Conservation (phyloP, 2,797 vertebrate species). For the Brachyalestes nurse region DNA sequence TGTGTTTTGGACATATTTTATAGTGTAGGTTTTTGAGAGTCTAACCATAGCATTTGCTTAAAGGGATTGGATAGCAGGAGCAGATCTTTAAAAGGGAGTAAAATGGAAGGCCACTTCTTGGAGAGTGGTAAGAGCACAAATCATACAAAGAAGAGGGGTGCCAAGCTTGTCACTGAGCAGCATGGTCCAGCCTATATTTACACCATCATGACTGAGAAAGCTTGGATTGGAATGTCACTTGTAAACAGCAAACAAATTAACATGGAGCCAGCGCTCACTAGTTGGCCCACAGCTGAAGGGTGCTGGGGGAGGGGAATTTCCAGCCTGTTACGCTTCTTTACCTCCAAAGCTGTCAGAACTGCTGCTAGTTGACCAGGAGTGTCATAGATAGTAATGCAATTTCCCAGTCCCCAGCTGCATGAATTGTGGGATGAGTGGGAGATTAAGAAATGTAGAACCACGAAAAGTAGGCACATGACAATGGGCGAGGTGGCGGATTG, state of each 20-base stretch:
- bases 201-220: slow-evolving; percentile 14
- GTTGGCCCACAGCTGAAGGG: slow-evolving; percentile 25
- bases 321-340: slow-evolving; percentile 11
- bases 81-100: neutral
- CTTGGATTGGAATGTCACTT: slow-evolving; percentile 30
- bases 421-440: slow-evolving; percentile 1
- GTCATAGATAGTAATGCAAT: slow-evolving; percentile 38
- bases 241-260: slow-evolving; percentile 41
- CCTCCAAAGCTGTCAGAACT: slow-evolving; percentile 33
- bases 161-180: slow-evolving; percentile 13
- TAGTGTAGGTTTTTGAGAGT: neutral
- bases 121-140: slow-evolving; percentile 21
- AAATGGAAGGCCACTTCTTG: slow-evolving; percentile 7
- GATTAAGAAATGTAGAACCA: slow-evolving; percentile 35
- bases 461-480: slow-evolving; percentile 9
- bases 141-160: slow-evolving; percentile 25
- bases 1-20: neutral
- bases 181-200: slow-evolving; percentile 39
- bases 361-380: slow-evolving; percentile 21
- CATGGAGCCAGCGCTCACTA: neutral
- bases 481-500: neutral
- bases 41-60: neutral
- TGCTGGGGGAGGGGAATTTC: neutral
- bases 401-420: slow-evolving; percentile 29
- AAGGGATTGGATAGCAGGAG: neutral